Evolutionary conservation across 2,888 invertebrate species (phyloP).

Genomic region (Cecidostiba fungosa): DNA sequence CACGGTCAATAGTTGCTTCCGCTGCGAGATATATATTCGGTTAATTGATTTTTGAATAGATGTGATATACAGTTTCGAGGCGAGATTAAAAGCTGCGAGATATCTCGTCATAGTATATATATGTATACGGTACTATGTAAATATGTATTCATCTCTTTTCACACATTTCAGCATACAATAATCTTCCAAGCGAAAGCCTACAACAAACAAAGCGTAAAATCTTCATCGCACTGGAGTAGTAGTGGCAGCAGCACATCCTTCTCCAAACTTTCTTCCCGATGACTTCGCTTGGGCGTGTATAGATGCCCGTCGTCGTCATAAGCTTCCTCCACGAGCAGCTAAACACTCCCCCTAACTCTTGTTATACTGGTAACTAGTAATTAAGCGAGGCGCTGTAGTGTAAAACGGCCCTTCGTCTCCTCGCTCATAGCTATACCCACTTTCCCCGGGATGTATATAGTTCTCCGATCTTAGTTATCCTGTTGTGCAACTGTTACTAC

Average conservation of each 20-base stretch:
- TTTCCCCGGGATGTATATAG: not conserved
- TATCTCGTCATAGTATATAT: not conserved
- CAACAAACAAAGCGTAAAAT: not conserved
- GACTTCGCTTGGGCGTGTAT: not conserved
- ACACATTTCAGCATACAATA: no score
- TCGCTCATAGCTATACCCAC: not conserved
- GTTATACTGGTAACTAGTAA: constrained; percentile 54
- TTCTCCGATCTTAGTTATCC: not conserved
- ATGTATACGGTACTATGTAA: no score
- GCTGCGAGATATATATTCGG: not conserved
- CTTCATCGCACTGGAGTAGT: not conserved
- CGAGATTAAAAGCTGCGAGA: not conserved
- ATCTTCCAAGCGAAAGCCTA: no score
- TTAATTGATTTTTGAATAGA: not conserved
- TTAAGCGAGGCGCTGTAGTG: constrained; percentile 59
- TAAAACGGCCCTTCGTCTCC: constrained; percentile 48
- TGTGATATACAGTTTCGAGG: not conserved
- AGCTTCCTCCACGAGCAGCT: constrained; percentile 28
- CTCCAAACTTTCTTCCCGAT: not conserved
- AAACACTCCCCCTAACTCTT: constrained; percentile 47
- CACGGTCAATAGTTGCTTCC: not conserved
- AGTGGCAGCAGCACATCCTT: not conserved
- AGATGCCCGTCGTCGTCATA: constrained; percentile 21
- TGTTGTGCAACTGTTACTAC: not conserved
- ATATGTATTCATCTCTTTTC: no score